These are phyloP conservation scores for Actenoides lindsayi DNA, from an alignment of 2,113 vertebrate species.

Conservation along the genomic window DNA sequence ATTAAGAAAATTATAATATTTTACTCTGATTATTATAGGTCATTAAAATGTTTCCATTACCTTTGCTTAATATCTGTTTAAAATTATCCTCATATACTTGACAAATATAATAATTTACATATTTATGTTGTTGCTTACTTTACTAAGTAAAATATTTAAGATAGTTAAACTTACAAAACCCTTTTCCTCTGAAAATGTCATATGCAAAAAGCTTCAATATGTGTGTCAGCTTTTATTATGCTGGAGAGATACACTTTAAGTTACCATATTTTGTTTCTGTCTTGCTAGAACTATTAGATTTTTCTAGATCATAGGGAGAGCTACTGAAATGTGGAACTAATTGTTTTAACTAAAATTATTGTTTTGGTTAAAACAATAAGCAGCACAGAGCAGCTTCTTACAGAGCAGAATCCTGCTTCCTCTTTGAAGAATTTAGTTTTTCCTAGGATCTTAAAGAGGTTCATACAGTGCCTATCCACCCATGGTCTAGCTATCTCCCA, in stretches of 20 bases:
- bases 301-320: background rate
- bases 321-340: background rate
- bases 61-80: background rate
- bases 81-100: background rate
- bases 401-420: background rate
- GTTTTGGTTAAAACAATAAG: background rate
- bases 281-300: background rate
- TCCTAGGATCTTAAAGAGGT: background rate
- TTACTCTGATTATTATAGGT: conserved; percentile 1
- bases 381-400: background rate
- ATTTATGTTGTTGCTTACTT: background rate
- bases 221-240: accelerated
- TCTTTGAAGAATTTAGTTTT: background rate
- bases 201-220: background rate
- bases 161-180: background rate
- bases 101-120: background rate
- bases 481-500: background rate
- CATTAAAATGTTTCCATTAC: background rate
- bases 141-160: conserved; percentile 25
- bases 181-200: background rate
- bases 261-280: background rate
- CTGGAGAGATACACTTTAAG: background rate
- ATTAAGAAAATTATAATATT: conserved; percentile 20
- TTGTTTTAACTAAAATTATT: background rate
- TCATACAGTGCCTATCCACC: background rate